Evolutionary conservation across 2,797 vertebrate species (phyloP).

Genomic region (Allenopithecus nigroviridis): DNA sequence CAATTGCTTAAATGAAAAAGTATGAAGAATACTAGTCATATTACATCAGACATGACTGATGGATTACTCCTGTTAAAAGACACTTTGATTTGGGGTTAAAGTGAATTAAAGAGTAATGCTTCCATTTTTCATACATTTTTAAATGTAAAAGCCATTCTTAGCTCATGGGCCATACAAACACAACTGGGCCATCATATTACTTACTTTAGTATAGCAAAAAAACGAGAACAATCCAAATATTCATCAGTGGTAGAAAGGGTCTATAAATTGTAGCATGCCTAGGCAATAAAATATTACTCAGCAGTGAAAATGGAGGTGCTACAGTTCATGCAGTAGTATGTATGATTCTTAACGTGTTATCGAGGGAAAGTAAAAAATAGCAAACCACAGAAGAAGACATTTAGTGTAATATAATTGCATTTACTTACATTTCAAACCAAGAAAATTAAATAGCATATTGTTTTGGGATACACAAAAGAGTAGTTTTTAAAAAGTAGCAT

Average conservation of each 20-base stretch:
- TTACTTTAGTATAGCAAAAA: not conserved
- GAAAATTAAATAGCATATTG: not conserved
- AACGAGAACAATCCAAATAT: not conserved
- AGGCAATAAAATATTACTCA: not conserved
- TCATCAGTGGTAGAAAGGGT: not conserved
- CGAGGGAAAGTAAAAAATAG: not conserved
- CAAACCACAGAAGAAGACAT: not conserved
- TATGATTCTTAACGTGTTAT: not conserved
- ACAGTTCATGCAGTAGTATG: not conserved
- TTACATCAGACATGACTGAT: not conserved
- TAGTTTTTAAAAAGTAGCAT: not conserved
- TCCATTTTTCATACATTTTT: not conserved
- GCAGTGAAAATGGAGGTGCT: not conserved
- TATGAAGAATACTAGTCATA: not conserved
- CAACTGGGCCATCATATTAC: not conserved
- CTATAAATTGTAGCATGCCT: not conserved
- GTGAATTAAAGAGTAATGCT: not conserved
- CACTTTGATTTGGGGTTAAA: not conserved
- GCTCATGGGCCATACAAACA: not conserved
- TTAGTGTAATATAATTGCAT: not conserved
- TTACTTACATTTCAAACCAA: slow-evolving; percentile 24
- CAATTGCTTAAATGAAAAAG: not conserved
- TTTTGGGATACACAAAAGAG: not conserved
- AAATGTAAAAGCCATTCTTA: not conserved
- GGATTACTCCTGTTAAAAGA: not conserved